A percentile compares a stretch with the other conserved stretches of the same genome.
Conservation (phyloP, 1,140 invertebrate species). For the Dufourea novaeangliae region DNA sequence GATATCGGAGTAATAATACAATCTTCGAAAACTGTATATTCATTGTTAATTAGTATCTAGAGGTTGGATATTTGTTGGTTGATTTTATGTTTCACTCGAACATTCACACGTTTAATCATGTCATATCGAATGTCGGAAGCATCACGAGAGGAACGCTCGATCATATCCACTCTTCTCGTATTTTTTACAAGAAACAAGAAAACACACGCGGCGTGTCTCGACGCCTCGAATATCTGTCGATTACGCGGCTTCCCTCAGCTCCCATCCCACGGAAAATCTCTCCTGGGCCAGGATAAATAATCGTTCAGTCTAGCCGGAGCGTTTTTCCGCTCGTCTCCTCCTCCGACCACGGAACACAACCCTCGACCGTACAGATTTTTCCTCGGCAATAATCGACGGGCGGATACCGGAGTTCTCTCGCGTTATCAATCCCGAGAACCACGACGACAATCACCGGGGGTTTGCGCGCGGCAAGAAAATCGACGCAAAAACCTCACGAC, state of each 20-base stretch:
- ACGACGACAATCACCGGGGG: constrained; percentile 53
- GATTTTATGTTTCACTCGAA: too few relatives aligned
- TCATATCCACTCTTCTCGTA: too few relatives aligned
- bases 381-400: constrained; percentile 59
- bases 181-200: not conserved
- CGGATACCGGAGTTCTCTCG: constrained; percentile 36
- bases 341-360: not conserved
- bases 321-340: constrained; percentile 35
- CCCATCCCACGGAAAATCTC: too few relatives aligned
- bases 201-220: not conserved
- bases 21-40: too few relatives aligned
- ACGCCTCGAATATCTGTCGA: constrained; percentile 36
- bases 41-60: too few relatives aligned
- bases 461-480: constrained; percentile 43
- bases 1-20: too few relatives aligned
- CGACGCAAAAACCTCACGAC: constrained; percentile 50
- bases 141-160: not conserved
- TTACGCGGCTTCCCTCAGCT: not conserved
- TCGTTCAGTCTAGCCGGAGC: constrained; percentile 36
- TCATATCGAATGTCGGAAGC: not conserved
- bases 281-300: constrained; percentile 56
- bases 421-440: constrained; percentile 60
- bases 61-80: too few relatives aligned
- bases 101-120: too few relatives aligned
- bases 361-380: constrained; percentile 43